Evolutionary conservation across 2,797 vertebrate genomes (phyloP).

Genomic region (Steatocranus sp.): DNA sequence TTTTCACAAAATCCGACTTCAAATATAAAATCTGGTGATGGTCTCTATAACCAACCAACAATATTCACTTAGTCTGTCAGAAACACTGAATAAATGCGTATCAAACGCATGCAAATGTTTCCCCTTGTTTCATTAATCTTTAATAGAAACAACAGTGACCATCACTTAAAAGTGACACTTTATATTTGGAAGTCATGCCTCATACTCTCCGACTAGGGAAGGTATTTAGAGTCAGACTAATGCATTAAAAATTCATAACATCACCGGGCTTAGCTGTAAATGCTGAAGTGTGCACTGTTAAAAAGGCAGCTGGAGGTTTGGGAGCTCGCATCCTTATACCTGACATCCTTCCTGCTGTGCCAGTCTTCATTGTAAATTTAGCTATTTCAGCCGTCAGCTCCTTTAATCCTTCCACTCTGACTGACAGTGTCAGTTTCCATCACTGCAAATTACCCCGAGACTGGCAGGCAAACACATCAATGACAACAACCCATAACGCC

Average conservation of each 20-base stretch:
- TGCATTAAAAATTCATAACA: neutral
- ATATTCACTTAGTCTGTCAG: neutral
- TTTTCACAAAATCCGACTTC: neutral
- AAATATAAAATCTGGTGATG: neutral
- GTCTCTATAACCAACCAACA: accelerated
- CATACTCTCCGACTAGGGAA: neutral
- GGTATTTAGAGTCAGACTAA: neutral
- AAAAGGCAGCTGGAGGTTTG: neutral
- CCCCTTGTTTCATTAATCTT: neutral
- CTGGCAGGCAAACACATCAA: neutral
- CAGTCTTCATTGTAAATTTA: neutral
- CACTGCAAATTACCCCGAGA: neutral
- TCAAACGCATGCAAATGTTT: neutral
- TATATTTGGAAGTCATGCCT: neutral
- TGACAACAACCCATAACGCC: neutral
- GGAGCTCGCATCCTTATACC: neutral
- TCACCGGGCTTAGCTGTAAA: neutral
- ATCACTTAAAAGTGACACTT: neutral
- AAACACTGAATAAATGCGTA: neutral
- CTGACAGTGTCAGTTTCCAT: neutral
- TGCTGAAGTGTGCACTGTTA: neutral
- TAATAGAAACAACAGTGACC: neutral
- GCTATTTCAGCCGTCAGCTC: neutral
- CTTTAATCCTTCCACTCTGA: neutral
- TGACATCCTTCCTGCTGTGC: neutral